A percentile compares a stretch with the other conserved stretches of the same genome.
These are phyloP conservation scores for Phrynocephalus versicolor DNA, from an alignment of 2,113 vertebrate species.

Conservation along the genomic window DNA sequence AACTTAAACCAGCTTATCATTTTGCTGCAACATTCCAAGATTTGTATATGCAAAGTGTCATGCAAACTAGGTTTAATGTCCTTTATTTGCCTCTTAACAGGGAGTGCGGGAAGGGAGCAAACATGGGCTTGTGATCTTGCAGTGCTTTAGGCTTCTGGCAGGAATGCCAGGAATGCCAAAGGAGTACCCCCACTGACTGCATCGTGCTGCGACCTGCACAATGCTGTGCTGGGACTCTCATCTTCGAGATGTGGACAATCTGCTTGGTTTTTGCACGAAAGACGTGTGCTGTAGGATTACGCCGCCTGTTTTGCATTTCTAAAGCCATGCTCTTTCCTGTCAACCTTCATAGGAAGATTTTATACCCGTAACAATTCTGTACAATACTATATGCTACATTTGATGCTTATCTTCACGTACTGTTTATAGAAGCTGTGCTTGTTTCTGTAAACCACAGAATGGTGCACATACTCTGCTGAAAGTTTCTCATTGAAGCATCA, in stretches of 20 bases:
- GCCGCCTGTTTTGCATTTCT: not conserved
- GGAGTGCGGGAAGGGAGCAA: not conserved
- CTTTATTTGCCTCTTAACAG: constrained; percentile 42
- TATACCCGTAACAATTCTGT: not conserved
- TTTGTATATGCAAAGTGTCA: constrained; percentile 64
- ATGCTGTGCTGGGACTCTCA: not conserved
- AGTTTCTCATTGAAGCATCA: not conserved
- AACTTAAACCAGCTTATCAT: constrained; percentile 44
- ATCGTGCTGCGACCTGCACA: not conserved
- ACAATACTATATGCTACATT: not conserved
- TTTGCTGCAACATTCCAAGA: constrained; percentile 46
- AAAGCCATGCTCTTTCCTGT: not conserved
- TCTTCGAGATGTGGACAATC: not conserved
- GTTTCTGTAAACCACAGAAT: not conserved
- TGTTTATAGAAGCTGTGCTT: not conserved
- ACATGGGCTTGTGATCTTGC: constrained; percentile 35
- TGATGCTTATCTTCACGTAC: not conserved
- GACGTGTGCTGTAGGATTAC: not conserved
- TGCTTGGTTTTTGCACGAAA: not conserved
- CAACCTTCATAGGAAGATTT: not conserved
- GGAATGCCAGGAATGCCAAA: constrained; percentile 53
- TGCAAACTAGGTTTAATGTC: constrained; percentile 62
- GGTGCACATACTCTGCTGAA: not conserved
- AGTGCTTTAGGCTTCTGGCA: constrained; percentile 50
- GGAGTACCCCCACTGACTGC: not conserved